phyloP scores from a whole-genome alignment of 2,797 vertebrate genomes.

The Myotis findleyi region DNA sequence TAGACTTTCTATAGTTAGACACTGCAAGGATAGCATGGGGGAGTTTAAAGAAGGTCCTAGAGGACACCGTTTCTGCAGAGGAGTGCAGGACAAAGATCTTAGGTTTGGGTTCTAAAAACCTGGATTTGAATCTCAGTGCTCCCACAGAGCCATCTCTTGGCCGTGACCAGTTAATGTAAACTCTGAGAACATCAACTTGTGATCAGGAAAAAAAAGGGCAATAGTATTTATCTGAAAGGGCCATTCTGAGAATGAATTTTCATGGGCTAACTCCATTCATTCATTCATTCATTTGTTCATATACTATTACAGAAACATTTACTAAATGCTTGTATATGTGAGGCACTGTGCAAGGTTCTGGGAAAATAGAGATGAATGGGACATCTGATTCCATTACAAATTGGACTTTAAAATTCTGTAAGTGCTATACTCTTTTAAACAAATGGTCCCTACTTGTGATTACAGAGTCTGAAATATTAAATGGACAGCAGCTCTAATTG shows the following conservation, averaged over 20 bases:
- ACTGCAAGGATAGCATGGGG: background rate
- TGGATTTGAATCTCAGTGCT: background rate
- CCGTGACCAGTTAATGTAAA: background rate
- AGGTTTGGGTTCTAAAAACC: background rate
- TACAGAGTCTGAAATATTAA: background rate
- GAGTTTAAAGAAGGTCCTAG: background rate
- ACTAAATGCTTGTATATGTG: background rate
- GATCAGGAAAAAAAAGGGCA: background rate
- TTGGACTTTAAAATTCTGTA: background rate
- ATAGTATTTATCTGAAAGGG: background rate
- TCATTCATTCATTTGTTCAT: background rate
- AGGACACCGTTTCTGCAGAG: background rate
- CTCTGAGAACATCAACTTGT: background rate
- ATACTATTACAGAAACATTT: background rate
- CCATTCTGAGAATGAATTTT: background rate
- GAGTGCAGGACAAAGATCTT: background rate
- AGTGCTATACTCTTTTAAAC: background rate
- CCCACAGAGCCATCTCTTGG: background rate
- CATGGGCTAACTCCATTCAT: background rate
- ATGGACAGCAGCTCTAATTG: background rate
- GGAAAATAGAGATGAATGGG: background rate
- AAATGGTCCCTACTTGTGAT: background rate
- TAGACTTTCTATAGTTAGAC: background rate
- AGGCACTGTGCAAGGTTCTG: background rate
- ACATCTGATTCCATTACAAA: background rate